Evolutionary conservation across 2,113 vertebrate genomes (phyloP), one percentile per base, ranked within the genome.

Genomic region (Melanocharis versteri): DNA sequence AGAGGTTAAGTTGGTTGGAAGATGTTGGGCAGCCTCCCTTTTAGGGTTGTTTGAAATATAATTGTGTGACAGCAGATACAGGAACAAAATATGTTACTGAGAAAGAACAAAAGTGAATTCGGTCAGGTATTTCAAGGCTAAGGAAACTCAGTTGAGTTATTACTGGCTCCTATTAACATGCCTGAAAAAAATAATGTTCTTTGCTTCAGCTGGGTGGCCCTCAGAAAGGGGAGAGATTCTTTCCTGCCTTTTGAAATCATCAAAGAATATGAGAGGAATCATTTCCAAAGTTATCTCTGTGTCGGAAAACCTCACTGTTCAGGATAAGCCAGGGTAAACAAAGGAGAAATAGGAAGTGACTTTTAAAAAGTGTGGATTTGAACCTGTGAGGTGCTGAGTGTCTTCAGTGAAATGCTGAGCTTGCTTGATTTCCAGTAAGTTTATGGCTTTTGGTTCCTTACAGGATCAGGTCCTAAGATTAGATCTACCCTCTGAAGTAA

Each of bases 241-340:
- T 97, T 98, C 95, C 96, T 96, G 94, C 79, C 95, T 92, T 97
- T 97, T 97, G 96, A 96, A 97, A 92, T 96, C 91, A 94, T 96
- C 90, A 94, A 96, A 97, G 94, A 92, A 78, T 83, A 87, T 16
- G n/a, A 94, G 79, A 93, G 80, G 89, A 96, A 92, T 95, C n/a
- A 72, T 91, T 97, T 98, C 96, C 91, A 95, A 97, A 97, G 88
- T 93, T 93, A 91, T 95, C 86, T 97, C 82, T 93, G 0, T 78
- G 92, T 94, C 10, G 20, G 95, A 95, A 96, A 90, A 89, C 82
- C 60, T 85, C 33, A 14, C 40, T 89, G 96, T 96, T 95, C 94
- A 96, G 91, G 94, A 97, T 96, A 60, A 94, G 85, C 77, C 68
- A 93, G 81, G 48, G 61, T 97, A 97, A 97, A 97, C 95, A 97